Evolutionary conservation across 2,113 vertebrate species (phyloP), one percentile per base, ranked within the genome.

Genomic region (Bubo blakistoni): DNA sequence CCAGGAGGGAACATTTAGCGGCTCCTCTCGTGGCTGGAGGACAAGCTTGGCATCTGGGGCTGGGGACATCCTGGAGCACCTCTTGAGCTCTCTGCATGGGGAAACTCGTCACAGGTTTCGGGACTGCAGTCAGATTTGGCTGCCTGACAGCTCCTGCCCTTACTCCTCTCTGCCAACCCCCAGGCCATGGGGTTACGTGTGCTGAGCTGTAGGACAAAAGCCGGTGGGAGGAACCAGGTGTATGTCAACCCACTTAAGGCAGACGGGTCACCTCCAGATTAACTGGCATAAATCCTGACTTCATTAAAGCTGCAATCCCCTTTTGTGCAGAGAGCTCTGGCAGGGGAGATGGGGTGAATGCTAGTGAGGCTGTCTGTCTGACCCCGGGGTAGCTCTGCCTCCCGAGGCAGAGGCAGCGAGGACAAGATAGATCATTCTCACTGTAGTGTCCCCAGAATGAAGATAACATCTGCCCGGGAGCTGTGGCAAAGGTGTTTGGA

Each of bases 381-480:
- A 90, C 81, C 93, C 78, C 9, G 10, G 95, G 58, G 52, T 27
- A n/a, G 49, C 59, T 69, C 59, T 84, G 94, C 88, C 97, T 94
- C 71, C 95, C 73, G 86, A 95, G 92, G 95, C 86, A 86, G 38
- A 38, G 38, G 38, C 38, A 38, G 38, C 38, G 76, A 97, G 97
- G 96, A 93, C 94, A 95, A 97, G 98, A 81, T 55, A 98, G 98
- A 98, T 98, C 98, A 94, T 52, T 42, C 24, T 6, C 32, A 1
- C 32, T 14, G 24, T 98, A 96, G 98, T 27, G 20, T 58, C 54
- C 36, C 62, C 80, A 96, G 95, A 52, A 65, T 89, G 94, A 96
- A 49, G 83, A 81, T 72, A 81, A 98, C 97, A 97, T 98, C 98
- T 98, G 98, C 97, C 98, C 83, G 88, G 98, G 92, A 92, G 89